Conservation (phyloP, 1,140 invertebrate genomes). For the Notospermus geniculatus region DNA sequence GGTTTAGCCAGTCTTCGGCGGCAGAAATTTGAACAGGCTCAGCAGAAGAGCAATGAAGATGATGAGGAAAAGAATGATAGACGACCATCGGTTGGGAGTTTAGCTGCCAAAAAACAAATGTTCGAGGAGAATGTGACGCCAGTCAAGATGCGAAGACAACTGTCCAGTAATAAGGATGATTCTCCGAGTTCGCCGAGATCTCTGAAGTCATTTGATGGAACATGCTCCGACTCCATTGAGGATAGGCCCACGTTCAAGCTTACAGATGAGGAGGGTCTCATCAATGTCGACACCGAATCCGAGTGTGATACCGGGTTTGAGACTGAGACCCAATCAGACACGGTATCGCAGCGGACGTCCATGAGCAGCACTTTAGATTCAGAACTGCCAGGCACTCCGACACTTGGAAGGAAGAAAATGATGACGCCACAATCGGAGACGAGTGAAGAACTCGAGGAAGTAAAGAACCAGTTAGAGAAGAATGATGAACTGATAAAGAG, state of each 20-base stretch:
- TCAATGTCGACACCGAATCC: too few species aligned
- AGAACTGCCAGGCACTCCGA: constrained; percentile 32
- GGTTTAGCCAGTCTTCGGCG: not conserved
- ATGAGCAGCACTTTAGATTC: constrained; percentile 50
- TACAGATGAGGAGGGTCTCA: too few species aligned
- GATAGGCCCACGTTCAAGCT: too few species aligned
- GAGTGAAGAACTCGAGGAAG: constrained; percentile 1
- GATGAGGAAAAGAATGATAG: constrained; percentile 5
- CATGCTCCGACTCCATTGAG: too few species aligned
- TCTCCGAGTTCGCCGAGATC: not conserved
- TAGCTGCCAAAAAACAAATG: constrained; percentile 28
- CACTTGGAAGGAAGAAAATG: constrained; percentile 21
- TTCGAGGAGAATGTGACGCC: too few species aligned
- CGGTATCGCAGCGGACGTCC: constrained; percentile 51
- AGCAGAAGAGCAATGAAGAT: not conserved
- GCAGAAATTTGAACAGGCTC: not conserved
- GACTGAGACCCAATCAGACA: constrained; percentile 40
- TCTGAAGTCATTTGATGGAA: too few species aligned
- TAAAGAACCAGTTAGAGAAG: not conserved
- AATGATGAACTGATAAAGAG: not conserved
- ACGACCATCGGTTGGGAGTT: not conserved
- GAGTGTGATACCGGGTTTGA: constrained; percentile 43
- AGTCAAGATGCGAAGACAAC: too few species aligned
- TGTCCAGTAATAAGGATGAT: not conserved
- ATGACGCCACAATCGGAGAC: constrained; percentile 5